Conservation (phyloP, 2,888 invertebrate species). For the Drosophila mimica region DNA sequence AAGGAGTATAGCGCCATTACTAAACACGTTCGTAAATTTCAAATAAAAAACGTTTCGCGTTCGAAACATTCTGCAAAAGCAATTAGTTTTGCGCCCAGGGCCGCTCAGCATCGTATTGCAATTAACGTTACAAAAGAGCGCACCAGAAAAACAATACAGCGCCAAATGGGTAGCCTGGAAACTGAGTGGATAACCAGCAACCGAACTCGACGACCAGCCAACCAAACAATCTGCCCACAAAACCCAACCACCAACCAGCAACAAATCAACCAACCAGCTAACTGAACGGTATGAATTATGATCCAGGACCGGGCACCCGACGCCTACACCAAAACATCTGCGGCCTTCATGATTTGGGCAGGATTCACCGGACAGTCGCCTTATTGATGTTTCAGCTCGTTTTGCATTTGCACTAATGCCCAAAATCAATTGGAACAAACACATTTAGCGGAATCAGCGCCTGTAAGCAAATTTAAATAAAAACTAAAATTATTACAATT, state of each 20-base stretch:
- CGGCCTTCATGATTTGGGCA: constrained; percentile 3
- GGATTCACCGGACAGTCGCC: neutral
- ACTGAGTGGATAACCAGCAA: constrained; percentile 11
- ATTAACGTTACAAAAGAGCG: constrained; percentile 68
- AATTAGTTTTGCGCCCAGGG: constrained; percentile 72
- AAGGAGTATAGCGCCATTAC: constrained; percentile 19
- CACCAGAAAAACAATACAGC: constrained; percentile 64
- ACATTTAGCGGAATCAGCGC: constrained; percentile 2
- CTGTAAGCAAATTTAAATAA: neutral
- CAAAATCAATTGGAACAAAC: constrained; percentile 35
- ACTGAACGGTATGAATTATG: constrained; percentile 69
- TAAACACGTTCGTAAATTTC: constrained; percentile 69
- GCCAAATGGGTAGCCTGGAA: constrained; percentile 48
- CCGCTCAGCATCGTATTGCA: constrained; percentile 73
- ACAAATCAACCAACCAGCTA: constrained; percentile 47
- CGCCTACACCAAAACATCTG: constrained; percentile 39
- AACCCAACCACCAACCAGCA: constrained; percentile 10
- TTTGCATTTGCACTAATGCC: constrained; percentile 25
- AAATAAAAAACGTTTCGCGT: constrained; percentile 40
- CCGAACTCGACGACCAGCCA: constrained; percentile 9
- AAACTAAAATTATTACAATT: neutral
- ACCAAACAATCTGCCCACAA: constrained; percentile 7
- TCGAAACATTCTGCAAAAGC: constrained; percentile 68
- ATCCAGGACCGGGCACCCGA: constrained; percentile 38
- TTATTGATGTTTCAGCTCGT: constrained; percentile 13